Conservation (phyloP, 2,888 invertebrate genomes). For the Brenthis daphne region DNA sequence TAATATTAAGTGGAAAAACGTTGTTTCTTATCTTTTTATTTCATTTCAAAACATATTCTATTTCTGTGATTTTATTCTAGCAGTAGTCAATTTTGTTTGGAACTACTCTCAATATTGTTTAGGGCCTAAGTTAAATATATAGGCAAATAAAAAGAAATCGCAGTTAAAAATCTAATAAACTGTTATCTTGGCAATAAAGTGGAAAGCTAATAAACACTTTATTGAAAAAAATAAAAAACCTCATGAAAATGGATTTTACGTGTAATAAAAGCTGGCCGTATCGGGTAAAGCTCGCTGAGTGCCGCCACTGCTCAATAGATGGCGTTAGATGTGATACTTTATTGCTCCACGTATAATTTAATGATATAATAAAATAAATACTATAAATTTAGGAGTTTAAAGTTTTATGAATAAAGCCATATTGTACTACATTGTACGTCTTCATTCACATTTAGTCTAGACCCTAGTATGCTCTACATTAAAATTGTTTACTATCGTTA, state of each 20-base stretch:
- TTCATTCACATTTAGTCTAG: too few relatives aligned
- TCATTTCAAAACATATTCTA: too few relatives aligned
- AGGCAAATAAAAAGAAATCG: slow-evolving; percentile 27
- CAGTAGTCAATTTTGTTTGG: too few relatives aligned
- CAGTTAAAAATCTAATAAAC: slow-evolving; percentile 45
- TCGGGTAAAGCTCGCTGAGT: slow-evolving; percentile 38
- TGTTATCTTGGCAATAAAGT: slow-evolving; percentile 57
- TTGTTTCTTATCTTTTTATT: too few relatives aligned
- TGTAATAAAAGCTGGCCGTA: slow-evolving; percentile 45
- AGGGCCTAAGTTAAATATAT: not conserved
- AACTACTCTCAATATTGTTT: not conserved
- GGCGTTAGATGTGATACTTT: slow-evolving; percentile 34
- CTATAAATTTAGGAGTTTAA: slow-evolving; percentile 8
- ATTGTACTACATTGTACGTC: not conserved
- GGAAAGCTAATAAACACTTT: slow-evolving; percentile 65
- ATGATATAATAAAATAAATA: slow-evolving; percentile 10
- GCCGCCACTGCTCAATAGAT: slow-evolving; percentile 39
- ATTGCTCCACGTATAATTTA: not conserved
- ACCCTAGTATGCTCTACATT: too few relatives aligned
- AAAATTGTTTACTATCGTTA: too few relatives aligned
- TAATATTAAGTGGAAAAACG: too few relatives aligned
- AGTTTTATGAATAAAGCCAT: not conserved
- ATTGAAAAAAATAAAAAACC: slow-evolving; percentile 63
- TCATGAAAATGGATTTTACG: slow-evolving; percentile 55
- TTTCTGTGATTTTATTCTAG: too few relatives aligned